Percentiles rank a stretch among this genome's conserved stretches.
Conservation (phyloP, 1,140 invertebrate genomes). For the Anoplophora glabripennis region DNA sequence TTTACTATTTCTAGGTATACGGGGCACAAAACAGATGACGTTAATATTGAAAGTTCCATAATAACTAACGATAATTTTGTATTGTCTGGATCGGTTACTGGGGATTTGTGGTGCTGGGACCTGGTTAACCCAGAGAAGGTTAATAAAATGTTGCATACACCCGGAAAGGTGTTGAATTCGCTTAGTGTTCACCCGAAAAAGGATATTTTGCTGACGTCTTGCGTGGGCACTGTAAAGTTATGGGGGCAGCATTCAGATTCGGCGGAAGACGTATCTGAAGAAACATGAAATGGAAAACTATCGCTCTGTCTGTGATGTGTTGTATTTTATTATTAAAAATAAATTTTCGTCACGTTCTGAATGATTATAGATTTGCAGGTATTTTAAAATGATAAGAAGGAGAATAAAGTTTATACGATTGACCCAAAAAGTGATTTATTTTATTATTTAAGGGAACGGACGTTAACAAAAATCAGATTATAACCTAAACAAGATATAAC, state of each 20-base stretch:
- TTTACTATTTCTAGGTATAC: slow-evolving; percentile 57
- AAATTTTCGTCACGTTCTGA: too few relatives aligned
- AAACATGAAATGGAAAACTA: too few relatives aligned
- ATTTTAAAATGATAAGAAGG: too few relatives aligned
- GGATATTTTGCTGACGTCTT: slow-evolving; percentile 64
- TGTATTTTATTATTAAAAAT: too few relatives aligned
- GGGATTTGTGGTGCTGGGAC: slow-evolving; percentile 85
- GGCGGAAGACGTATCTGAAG: too few relatives aligned
- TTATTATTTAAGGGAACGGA: too few relatives aligned
- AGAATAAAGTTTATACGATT: too few relatives aligned
- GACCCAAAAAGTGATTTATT: too few relatives aligned
- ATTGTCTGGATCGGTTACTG: slow-evolving; percentile 84
- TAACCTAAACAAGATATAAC: too few relatives aligned
- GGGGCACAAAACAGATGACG: slow-evolving; percentile 77
- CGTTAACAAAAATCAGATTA: too few relatives aligned
- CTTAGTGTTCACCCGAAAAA: slow-evolving; percentile 70
- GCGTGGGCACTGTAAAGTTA: slow-evolving; percentile 64
- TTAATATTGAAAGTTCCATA: slow-evolving; percentile 82
- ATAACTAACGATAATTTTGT: slow-evolving; percentile 78
- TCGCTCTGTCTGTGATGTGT: too few relatives aligned
- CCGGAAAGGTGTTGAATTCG: slow-evolving; percentile 60
- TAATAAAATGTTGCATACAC: slow-evolving; percentile 50
- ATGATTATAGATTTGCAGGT: too few relatives aligned
- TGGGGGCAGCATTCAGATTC: slow-evolving; percentile 31
- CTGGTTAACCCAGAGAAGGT: slow-evolving; percentile 69